Evolutionary conservation across 2,113 vertebrate genomes (phyloP).

Genomic region (Actenoides hombroni): DNA sequence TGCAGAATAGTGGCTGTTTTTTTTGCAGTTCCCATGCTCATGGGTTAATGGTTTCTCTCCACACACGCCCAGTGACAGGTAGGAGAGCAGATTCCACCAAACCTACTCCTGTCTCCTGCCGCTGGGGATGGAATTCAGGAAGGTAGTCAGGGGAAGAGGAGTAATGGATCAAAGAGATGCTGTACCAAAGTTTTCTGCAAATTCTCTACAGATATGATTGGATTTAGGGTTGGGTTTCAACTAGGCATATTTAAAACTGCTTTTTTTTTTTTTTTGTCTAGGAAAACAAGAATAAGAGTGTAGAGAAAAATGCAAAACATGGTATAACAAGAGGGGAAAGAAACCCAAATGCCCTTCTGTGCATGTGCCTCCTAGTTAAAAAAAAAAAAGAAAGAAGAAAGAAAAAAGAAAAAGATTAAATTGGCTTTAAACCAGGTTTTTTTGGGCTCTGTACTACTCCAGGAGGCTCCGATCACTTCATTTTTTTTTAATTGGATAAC

Average conservation of each 20-base stretch:
- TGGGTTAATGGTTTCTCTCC: neutral
- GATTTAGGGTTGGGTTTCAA: neutral
- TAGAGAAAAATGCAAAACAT: neutral
- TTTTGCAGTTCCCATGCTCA: neutral
- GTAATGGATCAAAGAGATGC: neutral
- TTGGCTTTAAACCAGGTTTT: neutral
- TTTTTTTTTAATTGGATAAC: slow-evolving; percentile 18
- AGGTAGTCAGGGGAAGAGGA: neutral
- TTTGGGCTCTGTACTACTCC: neutral
- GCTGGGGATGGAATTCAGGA: neutral
- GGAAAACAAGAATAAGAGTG: neutral
- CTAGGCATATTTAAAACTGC: neutral
- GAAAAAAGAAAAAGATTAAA: neutral
- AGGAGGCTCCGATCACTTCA: slow-evolving; percentile 6
- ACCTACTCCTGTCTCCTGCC: neutral
- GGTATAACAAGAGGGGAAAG: neutral
- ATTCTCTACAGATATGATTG: neutral
- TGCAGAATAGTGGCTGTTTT: neutral
- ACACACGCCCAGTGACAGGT: neutral
- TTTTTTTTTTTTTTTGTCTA: neutral
- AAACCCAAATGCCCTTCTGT: neutral
- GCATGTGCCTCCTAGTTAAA: neutral
- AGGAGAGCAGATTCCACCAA: neutral
- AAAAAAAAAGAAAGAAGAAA: neutral
- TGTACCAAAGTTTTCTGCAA: neutral